Conservation (phyloP, 2,888 invertebrate species). For the Cremastobaeus sp. region DNA sequence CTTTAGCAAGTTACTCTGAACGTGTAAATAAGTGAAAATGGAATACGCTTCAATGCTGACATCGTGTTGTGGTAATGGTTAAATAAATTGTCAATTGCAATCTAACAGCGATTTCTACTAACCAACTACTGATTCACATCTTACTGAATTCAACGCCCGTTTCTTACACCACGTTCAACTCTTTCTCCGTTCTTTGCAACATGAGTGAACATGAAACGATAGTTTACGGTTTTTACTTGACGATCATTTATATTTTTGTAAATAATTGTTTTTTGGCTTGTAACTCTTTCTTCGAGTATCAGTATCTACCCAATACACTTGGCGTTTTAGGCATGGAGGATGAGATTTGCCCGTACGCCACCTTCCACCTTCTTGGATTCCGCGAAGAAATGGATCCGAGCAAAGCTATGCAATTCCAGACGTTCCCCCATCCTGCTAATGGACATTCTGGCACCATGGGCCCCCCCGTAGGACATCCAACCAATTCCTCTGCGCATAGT, state of each 20-base stretch:
- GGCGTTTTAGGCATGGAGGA: constrained; percentile 90
- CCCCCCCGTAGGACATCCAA: constrained; percentile 85
- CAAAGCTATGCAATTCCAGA: constrained; percentile 93
- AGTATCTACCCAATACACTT: constrained; percentile 72
- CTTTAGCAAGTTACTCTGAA: not conserved
- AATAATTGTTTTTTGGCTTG: constrained; percentile 10
- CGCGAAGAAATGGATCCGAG: constrained; percentile 96
- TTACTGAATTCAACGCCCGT: no score
- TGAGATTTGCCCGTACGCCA: constrained; percentile 97
- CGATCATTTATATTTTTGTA: not conserved
- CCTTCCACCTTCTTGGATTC: constrained; percentile 96
- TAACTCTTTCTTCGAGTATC: constrained; percentile 41
- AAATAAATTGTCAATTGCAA: no score
- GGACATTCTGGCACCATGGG: constrained; percentile 90
- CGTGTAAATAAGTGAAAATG: not conserved
- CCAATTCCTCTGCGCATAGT: constrained; percentile 88
- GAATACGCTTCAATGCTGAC: constrained; percentile 41
- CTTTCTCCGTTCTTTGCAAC: no score
- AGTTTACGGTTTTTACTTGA: no score
- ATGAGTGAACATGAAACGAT: no score
- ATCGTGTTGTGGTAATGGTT: constrained; percentile 34
- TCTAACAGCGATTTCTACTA: no score
- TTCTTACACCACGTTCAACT: no score
- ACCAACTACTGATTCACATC: no score
- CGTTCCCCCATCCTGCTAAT: constrained; percentile 88